Evolutionary conservation across 1,140 invertebrate genomes (phyloP), one percentile per base, ranked within the genome.

Genomic region (Ephestia elutella): DNA sequence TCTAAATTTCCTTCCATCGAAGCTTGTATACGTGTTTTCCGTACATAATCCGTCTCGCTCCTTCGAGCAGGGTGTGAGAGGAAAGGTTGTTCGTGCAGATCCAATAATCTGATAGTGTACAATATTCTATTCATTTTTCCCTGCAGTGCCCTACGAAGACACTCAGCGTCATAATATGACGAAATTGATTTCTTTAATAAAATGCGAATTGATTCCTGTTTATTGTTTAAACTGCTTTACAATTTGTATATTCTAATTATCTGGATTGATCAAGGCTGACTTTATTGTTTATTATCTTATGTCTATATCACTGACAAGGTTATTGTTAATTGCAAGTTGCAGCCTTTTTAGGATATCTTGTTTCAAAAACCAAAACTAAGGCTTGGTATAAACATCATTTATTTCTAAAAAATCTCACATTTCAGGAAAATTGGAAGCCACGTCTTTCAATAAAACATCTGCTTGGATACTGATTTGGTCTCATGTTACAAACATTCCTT

Each of bases 391-490:
- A 69, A 59, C 38, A 68, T 69, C 70, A 71, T 63, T 66, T 57
- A 56, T 61, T 54, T 44, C 68, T 73, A 73, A 71, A 66, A 56
- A 76, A 78, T 78, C 73, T 78, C 75, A 74, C 67, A 68, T 63
- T 68, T 54, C 59, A 62, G 62, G 57, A 63, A 61, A 60, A 66
- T 63, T 63, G 65, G 65, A 71, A 72, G 64, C 69, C 72, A 73
- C 68, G 70, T 67, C 59, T 44, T 17, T 49, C 55, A 59, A 20
- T 54, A 51, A 57, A 57, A 54, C 35, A 30, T 56, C 28, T 54
- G 56, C 61, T 30, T 51, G 49, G 21, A 30, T 51, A 63, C 44
- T 49, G 56, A 62, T 60, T 66, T 66, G 64, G 64, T 66, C 64
- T 62, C 55, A 57, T 49, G 20, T 19, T 50, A 56, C 10, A 51